These are phyloP conservation scores for Artibeus jamaicensis DNA, from an alignment of 2,797 vertebrate species.

Conservation along the genomic window DNA sequence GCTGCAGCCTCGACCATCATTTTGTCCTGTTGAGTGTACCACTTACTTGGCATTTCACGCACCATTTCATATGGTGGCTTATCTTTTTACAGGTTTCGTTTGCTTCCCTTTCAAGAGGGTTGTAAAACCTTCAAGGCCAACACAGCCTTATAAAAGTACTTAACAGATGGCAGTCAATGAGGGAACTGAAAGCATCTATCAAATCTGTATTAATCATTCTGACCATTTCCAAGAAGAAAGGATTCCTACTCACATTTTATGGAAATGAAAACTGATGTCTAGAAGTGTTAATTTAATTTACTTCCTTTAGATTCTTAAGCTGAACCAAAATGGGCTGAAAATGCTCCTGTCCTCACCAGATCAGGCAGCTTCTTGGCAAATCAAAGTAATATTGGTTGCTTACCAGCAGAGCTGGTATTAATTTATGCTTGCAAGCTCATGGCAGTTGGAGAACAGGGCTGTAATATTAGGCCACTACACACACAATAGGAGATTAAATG, in stretches of 20 bases:
- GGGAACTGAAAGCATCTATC: not conserved
- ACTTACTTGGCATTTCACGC: not conserved
- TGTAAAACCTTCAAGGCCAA: not conserved
- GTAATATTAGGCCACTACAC: not conserved
- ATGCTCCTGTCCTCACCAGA: slow-evolving; percentile 5
- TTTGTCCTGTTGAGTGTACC: not conserved
- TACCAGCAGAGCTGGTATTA: not conserved
- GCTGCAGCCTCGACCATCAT: not conserved
- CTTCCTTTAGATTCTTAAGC: not conserved
- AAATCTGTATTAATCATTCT: slow-evolving; percentile 9
- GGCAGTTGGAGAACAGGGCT: not conserved
- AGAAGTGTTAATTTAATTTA: not conserved
- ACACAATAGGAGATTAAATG: not conserved
- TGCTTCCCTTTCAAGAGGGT: not conserved
- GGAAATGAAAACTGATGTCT: not conserved
- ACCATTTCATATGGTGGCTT: not conserved
- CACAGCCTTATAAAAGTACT: not conserved
- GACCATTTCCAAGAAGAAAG: not conserved
- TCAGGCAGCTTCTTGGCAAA: slow-evolving; percentile 33
- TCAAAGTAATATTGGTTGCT: not conserved
- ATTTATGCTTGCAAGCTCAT: not conserved
- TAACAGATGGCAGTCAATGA: not conserved
- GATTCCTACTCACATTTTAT: not conserved
- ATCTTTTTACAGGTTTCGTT: not conserved
- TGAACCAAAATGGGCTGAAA: slow-evolving; percentile 35